Evolutionary conservation across 2,797 vertebrate species (phyloP), one percentile per base, ranked within the genome.

Genomic region (Aulostomus chinensis): DNA sequence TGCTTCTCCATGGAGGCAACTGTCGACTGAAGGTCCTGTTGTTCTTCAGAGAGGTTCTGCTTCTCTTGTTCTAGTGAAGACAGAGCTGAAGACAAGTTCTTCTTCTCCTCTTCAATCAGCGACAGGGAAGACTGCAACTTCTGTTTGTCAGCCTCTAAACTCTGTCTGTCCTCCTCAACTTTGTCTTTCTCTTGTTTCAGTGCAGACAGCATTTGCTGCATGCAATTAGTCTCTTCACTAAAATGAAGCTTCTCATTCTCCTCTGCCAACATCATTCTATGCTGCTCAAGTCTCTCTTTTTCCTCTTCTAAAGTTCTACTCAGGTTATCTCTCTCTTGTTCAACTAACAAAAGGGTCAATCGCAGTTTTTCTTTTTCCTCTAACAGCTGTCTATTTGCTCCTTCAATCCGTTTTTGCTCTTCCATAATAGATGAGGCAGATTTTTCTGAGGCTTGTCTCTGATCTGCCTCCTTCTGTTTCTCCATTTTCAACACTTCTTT

Each of bases 1-100:
- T 94, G 73, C 15, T 86, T 68, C 79, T 93, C 88, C 81, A 91
- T 37, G 3, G 78, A 55, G 3, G 71, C 21, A 0, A 66, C 35
- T 2, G 59, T 9, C 11, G 61, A 60, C 66, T 55, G 78, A 22
- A 87, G 74, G 10, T 7, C 29, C 21, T 71, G 18, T 0, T 37
- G 59, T 29, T 80, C 69, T 29, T 41, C 59, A 28, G 8, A 0
- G 4, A 85, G 60, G 35, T 68, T 78, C 24, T 74, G 61, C 51
- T 56, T 80, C 40, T 82, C 69, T 51, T 79, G 40, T 35, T 77
- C 70, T 57, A 84, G 41, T 2, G 40, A 50, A 46, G 61, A 60
- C 8, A 82, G 34, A 30, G 51, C 26, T 4, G 43, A 55, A 7
- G 61, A 49, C 21, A 84, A 29, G 2, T 49, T 57, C 1, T 48